Percentiles rank a stretch among this genome's conserved stretches.
phyloP scores from a whole-genome alignment of 2,888 invertebrate genomes.

The Ophion slaviceki region DNA sequence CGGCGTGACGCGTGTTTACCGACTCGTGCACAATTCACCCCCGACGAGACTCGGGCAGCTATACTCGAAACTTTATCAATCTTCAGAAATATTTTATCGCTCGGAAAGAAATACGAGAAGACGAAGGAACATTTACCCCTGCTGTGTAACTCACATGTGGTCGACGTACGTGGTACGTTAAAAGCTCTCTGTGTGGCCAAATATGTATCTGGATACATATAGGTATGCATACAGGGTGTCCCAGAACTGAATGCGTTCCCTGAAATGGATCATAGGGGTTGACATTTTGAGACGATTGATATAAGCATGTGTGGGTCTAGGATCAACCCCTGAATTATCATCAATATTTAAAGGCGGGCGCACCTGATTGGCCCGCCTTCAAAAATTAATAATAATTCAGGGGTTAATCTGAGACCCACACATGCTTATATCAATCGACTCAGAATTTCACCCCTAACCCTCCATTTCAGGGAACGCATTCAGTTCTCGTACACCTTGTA shows the following conservation, averaged over 20 bases:
- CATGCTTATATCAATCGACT: too few species aligned
- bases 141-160: slow-evolving; percentile 30
- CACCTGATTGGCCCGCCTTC: too few species aligned
- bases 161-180: slow-evolving; percentile 12
- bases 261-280: too few species aligned
- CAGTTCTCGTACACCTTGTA: not conserved
- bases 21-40: slow-evolving; percentile 56
- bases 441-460: too few species aligned
- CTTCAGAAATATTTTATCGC: slow-evolving; percentile 63
- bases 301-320: too few species aligned
- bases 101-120: slow-evolving; percentile 53
- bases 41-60: slow-evolving; percentile 37
- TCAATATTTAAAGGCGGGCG: too few species aligned
- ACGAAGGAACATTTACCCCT: slow-evolving; percentile 5
- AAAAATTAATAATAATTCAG: too few species aligned
- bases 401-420: too few species aligned
- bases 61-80: slow-evolving; percentile 62
- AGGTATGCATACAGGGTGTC: not conserved
- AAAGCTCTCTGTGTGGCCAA: not conserved
- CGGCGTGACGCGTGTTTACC: slow-evolving; percentile 40
- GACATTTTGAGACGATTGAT: too few species aligned
- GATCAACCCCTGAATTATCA: too few species aligned
- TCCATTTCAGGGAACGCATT: too few species aligned
- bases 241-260: too few species aligned
- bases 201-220: not conserved